Conservation (phyloP, 2,797 vertebrate genomes). For the Echiichthys vipera region DNA sequence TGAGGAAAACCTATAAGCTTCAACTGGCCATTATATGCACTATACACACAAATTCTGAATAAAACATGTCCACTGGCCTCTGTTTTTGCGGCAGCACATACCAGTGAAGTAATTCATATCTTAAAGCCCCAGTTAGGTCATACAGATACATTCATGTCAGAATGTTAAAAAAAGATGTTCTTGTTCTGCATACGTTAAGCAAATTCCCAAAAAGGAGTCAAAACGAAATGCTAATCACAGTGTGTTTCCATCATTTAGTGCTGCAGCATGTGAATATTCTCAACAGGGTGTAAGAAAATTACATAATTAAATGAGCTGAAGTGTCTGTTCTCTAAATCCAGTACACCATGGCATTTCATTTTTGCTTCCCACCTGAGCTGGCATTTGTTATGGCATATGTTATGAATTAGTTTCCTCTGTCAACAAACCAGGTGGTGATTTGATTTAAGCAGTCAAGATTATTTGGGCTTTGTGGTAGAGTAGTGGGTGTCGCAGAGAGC, state of each 20-base stretch:
- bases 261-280: constrained; percentile 18
- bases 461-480: constrained; percentile 24
- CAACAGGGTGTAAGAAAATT: constrained; percentile 18
- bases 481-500: neutral
- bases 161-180: neutral
- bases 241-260: constrained; percentile 18
- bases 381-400: constrained; percentile 52
- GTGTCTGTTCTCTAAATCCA: constrained; percentile 9
- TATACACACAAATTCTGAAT: constrained; percentile 26
- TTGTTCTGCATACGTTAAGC: neutral
- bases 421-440: constrained; percentile 40
- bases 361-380: constrained; percentile 38
- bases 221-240: constrained; percentile 13
- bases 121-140: constrained; percentile 22
- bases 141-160: neutral
- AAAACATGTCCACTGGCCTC: constrained; percentile 26
- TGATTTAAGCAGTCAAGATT: constrained; percentile 11
- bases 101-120: constrained; percentile 16
- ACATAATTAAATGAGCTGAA: constrained; percentile 31
- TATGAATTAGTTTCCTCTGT: constrained; percentile 47
- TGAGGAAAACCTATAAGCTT: constrained; percentile 31
- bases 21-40: constrained; percentile 27
- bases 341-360: constrained; percentile 37
- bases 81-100: neutral
- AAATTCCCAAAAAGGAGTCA: neutral